These are phyloP conservation scores for Arbacia lixula DNA, from an alignment of 53 echinoderm and acorn worm genomes.

Conservation along the genomic window DNA sequence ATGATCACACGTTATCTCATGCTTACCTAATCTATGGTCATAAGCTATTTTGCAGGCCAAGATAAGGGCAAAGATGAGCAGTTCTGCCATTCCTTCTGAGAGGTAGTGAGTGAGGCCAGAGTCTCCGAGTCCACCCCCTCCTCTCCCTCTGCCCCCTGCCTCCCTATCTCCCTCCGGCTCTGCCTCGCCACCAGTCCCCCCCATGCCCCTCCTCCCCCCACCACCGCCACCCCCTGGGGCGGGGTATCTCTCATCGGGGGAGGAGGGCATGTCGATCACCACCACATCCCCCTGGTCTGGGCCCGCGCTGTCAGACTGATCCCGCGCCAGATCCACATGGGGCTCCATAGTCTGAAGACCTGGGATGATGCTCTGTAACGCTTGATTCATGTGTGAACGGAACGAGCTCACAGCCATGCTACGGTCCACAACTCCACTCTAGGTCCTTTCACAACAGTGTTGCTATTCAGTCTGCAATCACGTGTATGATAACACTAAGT, in stretches of 20 bases:
- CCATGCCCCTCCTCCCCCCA: not conserved
- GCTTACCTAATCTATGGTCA: slow-evolving; percentile 91
- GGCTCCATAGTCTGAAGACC: slow-evolving; percentile 86
- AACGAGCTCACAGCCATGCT: slow-evolving; percentile 26
- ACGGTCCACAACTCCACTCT: too few species aligned
- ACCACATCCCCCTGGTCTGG: slow-evolving; percentile 43
- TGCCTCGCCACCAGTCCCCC: not conserved
- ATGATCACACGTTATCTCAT: too few species aligned
- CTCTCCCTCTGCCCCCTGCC: not conserved
- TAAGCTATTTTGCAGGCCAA: slow-evolving; percentile 76
- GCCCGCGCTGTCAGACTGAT: slow-evolving; percentile 21
- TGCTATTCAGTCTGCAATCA: too few species aligned
- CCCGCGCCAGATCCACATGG: slow-evolving; percentile 45
- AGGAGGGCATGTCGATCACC: slow-evolving; percentile 78
- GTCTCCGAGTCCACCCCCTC: slow-evolving; percentile 34
- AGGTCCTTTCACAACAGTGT: too few species aligned
- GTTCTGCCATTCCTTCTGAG: slow-evolving; percentile 62
- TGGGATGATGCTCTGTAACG: slow-evolving; percentile 81
- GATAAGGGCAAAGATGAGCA: slow-evolving; percentile 78
- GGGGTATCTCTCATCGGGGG: not conserved
- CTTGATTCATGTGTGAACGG: slow-evolving; percentile 64
- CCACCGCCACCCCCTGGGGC: not conserved
- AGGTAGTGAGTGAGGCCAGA: slow-evolving; percentile 46
- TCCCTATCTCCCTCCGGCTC: slow-evolving; percentile 13
- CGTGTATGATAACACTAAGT: too few species aligned